Conservation (phyloP, 1,140 invertebrate genomes). For the Archegozetes longisetosus region DNA sequence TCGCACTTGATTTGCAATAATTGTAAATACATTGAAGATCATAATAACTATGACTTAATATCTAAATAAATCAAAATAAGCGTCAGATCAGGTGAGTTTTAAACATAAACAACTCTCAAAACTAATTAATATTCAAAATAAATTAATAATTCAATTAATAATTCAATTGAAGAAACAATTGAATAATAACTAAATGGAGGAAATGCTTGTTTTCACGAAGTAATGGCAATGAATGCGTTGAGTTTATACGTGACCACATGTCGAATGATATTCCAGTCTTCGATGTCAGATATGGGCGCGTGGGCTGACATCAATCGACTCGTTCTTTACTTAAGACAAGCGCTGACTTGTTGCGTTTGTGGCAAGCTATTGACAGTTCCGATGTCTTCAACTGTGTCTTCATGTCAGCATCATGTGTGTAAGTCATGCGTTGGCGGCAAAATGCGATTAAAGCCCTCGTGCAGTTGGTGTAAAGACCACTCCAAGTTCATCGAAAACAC, state of each 20-base stretch:
- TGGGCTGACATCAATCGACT: slow-evolving; percentile 64
- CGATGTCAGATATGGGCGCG: slow-evolving; percentile 45
- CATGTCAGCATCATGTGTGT: slow-evolving; percentile 76
- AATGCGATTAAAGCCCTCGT: slow-evolving; percentile 64
- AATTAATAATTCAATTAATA: background rate
- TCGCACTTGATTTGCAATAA: too few relatives aligned
- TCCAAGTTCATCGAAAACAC: slow-evolving; percentile 65
- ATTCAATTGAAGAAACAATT: too few relatives aligned
- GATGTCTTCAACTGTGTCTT: slow-evolving; percentile 55
- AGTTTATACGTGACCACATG: slow-evolving; percentile 67
- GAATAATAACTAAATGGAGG: too few relatives aligned
- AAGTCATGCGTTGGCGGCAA: slow-evolving; percentile 56
- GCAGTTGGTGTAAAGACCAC: slow-evolving; percentile 61
- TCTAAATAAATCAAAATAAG: too few relatives aligned
- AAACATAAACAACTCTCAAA: too few relatives aligned
- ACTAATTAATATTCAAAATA: too few relatives aligned
- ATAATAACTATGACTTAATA: too few relatives aligned
- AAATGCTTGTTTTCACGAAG: too few relatives aligned
- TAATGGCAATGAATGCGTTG: slow-evolving; percentile 52
- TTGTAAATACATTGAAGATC: too few relatives aligned
- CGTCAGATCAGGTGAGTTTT: too few relatives aligned
- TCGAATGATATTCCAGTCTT: slow-evolving; percentile 53
- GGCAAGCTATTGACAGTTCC: slow-evolving; percentile 63
- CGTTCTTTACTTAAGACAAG: slow-evolving; percentile 63
- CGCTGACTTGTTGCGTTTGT: slow-evolving; percentile 73